Evolutionary conservation across 2,113 vertebrate species (phyloP).

Genomic region (Mesoclemmys tuberculata): DNA sequence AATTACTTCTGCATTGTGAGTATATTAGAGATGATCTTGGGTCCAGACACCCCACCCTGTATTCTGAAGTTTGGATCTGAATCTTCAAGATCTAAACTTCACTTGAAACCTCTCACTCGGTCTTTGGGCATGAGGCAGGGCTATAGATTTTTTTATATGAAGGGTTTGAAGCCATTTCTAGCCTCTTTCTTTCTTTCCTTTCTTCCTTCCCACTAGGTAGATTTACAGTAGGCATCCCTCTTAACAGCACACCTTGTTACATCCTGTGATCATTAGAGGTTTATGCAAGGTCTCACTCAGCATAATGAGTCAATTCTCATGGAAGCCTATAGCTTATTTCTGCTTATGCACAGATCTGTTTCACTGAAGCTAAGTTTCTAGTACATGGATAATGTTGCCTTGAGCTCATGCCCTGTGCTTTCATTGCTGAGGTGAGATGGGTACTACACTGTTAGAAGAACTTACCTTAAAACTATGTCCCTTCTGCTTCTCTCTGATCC

Average conservation of each 20-base stretch:
- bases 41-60: fast-evolving
- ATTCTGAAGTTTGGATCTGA: neutral
- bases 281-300: neutral
- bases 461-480: neutral
- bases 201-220: neutral
- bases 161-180: neutral
- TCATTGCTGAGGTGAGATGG: neutral
- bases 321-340: neutral
- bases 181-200: neutral
- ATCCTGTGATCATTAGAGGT: neutral
- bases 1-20: fast-evolving
- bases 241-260: neutral
- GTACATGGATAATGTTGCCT: neutral
- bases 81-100: neutral
- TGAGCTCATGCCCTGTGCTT: neutral
- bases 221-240: neutral
- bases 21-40: fast-evolving
- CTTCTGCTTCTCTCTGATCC: neutral
- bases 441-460: neutral
- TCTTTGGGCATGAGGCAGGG: neutral
- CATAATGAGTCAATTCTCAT: neutral
- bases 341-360: neutral
- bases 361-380: neutral
- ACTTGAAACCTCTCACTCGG: neutral
- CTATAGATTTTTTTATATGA: neutral